phyloP scores from a whole-genome alignment of 1,140 invertebrate genomes.

The Homalodisca vitripennis region DNA sequence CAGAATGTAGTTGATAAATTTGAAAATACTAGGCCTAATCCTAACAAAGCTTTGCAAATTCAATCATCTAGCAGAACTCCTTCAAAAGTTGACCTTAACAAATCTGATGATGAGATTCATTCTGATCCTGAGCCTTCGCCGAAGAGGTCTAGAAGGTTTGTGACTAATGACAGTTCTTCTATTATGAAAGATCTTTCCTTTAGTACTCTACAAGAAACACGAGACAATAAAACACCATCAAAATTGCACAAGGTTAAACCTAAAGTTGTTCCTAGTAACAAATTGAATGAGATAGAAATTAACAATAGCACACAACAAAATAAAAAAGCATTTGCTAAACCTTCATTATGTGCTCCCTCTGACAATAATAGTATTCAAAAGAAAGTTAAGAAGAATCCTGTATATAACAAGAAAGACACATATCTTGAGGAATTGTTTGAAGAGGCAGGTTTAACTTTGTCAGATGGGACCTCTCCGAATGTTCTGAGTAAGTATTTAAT shows the following conservation, averaged over 20 bases:
- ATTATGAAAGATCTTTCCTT: neutral
- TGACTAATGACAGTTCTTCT: neutral
- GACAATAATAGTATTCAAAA: neutral
- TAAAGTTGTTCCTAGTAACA: neutral
- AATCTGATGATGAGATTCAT: neutral
- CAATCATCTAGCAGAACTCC: neutral
- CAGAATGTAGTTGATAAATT: neutral
- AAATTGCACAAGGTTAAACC: neutral
- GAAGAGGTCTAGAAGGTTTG: neutral
- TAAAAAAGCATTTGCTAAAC: no score
- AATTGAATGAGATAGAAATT: neutral
- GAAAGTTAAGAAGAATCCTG: neutral
- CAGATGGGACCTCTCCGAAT: constrained; percentile 5
- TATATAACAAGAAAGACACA: neutral
- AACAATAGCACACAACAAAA: neutral
- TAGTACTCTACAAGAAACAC: neutral
- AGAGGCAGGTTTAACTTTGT: neutral
- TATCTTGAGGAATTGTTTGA: constrained; percentile 18
- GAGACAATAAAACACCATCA: neutral
- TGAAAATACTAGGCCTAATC: neutral
- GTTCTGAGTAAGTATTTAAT: constrained; percentile 9
- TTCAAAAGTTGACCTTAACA: neutral
- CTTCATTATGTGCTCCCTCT: neutral
- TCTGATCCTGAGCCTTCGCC: constrained; percentile 12
- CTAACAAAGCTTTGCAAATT: neutral